These are phyloP conservation scores for Haliclona indistincta DNA, from an alignment of 37 sponge, comb jelly and placozoan species.

Conservation along the genomic window DNA sequence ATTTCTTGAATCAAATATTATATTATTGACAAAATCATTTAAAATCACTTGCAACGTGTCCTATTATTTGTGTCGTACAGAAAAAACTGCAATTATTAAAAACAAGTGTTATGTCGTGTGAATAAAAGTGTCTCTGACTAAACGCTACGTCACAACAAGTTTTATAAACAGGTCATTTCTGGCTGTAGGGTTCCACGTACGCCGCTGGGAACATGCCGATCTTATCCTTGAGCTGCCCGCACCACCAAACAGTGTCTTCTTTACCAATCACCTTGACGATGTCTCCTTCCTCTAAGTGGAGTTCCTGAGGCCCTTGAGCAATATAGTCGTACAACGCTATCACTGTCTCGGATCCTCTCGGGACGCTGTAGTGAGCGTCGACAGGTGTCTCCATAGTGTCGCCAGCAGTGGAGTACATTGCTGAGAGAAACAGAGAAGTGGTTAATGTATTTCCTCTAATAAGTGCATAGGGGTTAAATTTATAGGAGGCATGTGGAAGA, in stretches of 20 bases:
- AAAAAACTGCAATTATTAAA: no score
- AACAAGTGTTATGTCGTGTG: no score
- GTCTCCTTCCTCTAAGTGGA: constrained; percentile 77
- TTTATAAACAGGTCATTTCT: no score
- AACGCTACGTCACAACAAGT: no score
- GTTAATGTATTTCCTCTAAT: no score
- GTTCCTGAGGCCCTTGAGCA: constrained; percentile 87
- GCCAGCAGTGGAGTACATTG: neutral
- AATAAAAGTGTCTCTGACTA: no score
- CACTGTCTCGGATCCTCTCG: constrained; percentile 28
- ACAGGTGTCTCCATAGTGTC: neutral
- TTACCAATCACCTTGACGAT: constrained; percentile 63
- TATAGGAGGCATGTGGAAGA: no score
- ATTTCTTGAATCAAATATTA: no score
- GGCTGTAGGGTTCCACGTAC: constrained; percentile 40
- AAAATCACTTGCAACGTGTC: no score
- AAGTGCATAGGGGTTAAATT: no score
- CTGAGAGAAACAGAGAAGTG: neutral
- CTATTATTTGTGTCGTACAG: no score
- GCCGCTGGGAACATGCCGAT: constrained; percentile 61
- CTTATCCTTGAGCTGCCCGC: constrained; percentile 51
- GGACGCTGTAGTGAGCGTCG: constrained; percentile 28
- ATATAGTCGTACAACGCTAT: constrained; percentile 80
- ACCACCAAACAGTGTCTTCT: constrained; percentile 92
- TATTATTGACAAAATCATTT: no score